Conservation (phyloP, 1,140 invertebrate species). For the Panagrolaimus sp. region DNA sequence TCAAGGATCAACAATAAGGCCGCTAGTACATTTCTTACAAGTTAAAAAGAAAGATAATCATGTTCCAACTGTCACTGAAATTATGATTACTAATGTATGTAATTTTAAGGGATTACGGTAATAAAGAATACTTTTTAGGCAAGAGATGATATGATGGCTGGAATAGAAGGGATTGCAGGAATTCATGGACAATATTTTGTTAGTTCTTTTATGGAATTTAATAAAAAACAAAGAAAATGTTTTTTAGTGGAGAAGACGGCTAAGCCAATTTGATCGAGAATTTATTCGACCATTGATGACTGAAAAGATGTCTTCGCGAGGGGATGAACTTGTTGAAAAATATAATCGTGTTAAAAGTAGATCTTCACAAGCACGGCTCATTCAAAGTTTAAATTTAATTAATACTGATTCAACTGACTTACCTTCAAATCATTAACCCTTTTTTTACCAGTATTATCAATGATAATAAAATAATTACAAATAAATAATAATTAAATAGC, state of each 20-base stretch:
- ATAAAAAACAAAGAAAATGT: not conserved
- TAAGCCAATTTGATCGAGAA: conserved; percentile 27
- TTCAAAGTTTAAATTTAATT: too few species aligned
- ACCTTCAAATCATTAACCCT: not conserved
- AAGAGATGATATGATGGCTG: conserved; percentile 31
- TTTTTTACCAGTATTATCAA: too few species aligned
- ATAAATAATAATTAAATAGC: not conserved
- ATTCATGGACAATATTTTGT: conserved; percentile 33
- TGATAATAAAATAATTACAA: not conserved
- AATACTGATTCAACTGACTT: too few species aligned
- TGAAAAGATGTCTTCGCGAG: conserved; percentile 20
- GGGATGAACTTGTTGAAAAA: conserved; percentile 29
- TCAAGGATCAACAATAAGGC: conserved; percentile 62
- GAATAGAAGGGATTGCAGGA: conserved; percentile 37
- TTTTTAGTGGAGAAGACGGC: conserved; percentile 29
- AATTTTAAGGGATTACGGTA: conserved; percentile 4
- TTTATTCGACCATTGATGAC: conserved; percentile 35
- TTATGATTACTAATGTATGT: not conserved
- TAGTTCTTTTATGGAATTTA: not conserved
- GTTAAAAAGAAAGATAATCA: conserved; percentile 56
- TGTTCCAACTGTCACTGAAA: conserved; percentile 15
- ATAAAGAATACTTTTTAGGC: conserved; percentile 18
- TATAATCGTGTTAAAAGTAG: conserved; percentile 9
- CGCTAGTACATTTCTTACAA: conserved; percentile 61
- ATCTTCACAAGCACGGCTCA: not conserved